Evolutionary conservation across 2,888 invertebrate genomes (phyloP).

Genomic region (Melanostoma mellinum): DNA sequence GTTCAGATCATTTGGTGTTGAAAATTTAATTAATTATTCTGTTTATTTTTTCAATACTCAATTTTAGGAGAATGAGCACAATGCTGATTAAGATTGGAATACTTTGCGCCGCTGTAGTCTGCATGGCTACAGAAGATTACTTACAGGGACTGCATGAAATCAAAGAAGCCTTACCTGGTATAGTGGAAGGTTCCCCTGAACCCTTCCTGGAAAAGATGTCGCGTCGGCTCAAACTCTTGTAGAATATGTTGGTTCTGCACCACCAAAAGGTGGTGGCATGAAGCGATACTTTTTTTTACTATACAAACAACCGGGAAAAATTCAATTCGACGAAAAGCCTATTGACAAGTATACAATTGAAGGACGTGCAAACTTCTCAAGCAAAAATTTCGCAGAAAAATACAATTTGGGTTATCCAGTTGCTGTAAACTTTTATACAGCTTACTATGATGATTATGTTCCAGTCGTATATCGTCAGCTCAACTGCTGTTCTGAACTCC

Average conservation of each 20-base stretch:
- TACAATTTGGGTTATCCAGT: slow-evolving; percentile 80
- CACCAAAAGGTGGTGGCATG: slow-evolving; percentile 84
- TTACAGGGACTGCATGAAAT: background rate
- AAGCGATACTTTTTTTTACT: slow-evolving; percentile 84
- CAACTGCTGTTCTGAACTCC: background rate
- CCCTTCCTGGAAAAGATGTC: slow-evolving; percentile 64
- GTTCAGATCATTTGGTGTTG: no score
- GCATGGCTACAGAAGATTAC: background rate
- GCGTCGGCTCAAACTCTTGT: background rate
- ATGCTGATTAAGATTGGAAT: background rate
- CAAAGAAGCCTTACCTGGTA: slow-evolving; percentile 77
- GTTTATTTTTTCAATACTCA: no score
- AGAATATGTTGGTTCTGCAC: slow-evolving; percentile 3
- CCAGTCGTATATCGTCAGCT: slow-evolving; percentile 76
- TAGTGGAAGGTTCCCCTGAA: slow-evolving; percentile 78
- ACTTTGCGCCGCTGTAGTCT: background rate
- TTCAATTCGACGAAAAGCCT: slow-evolving; percentile 7
- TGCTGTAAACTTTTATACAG: slow-evolving; percentile 91
- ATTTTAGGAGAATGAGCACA: no score
- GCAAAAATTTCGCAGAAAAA: background rate
- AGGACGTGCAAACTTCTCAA: slow-evolving; percentile 5
- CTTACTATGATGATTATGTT: slow-evolving; percentile 87
- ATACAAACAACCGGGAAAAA: background rate
- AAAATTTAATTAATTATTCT: no score
- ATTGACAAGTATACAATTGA: slow-evolving; percentile 6